Percentiles rank a stretch among this genome's conserved stretches.
phyloP scores from a whole-genome alignment of 2,888 invertebrate species.

The Sarcophaga carnaria region DNA sequence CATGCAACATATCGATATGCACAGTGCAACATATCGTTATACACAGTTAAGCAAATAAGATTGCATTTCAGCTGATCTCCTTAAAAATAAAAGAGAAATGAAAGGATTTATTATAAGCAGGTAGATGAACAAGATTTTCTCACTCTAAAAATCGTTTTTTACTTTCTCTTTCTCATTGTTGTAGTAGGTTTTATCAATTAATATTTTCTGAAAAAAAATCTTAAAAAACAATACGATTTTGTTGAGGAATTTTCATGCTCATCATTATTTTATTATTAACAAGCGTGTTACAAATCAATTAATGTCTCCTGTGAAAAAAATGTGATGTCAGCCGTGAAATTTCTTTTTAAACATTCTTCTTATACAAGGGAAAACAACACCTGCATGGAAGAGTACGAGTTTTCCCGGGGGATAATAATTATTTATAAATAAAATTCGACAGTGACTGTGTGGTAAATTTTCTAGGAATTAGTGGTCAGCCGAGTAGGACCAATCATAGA shows the following conservation, averaged over 20 bases:
- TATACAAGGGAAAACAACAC: no score
- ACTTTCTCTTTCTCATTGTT: neutral
- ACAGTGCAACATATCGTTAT: conserved; percentile 9
- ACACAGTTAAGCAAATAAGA: conserved; percentile 12
- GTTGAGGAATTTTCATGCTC: conserved; percentile 24
- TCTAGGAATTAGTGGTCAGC: no score
- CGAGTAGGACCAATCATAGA: no score
- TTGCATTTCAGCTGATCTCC: neutral
- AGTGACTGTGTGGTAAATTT: no score
- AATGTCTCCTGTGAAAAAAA: neutral
- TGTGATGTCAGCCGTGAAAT: neutral
- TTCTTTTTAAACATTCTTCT: neutral
- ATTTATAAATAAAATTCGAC: no score
- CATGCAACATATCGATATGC: conserved; percentile 18
- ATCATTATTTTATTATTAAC: conserved; percentile 36
- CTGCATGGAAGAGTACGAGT: no score
- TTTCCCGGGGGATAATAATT: no score
- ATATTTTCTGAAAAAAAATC: neutral
- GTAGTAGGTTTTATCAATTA: no score
- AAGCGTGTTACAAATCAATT: neutral
- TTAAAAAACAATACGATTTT: neutral
- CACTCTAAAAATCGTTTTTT: conserved; percentile 22
- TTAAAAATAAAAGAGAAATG: conserved; percentile 20
- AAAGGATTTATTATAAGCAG: conserved; percentile 41
- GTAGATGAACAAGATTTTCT: conserved; percentile 3